phyloP scores from a whole-genome alignment of 1,140 invertebrate species.

The Aricia agestis region DNA sequence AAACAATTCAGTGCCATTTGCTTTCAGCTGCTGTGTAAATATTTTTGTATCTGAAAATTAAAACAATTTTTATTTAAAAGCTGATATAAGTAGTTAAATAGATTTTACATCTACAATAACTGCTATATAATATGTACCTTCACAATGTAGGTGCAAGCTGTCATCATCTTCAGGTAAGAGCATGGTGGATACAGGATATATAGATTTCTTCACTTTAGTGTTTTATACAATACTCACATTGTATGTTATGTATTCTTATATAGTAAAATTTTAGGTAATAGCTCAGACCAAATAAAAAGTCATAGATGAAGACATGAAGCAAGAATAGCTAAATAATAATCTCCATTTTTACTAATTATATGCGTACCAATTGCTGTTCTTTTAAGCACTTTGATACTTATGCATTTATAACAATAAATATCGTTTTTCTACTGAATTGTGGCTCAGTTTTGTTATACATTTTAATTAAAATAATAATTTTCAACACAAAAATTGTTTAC shows the following conservation, averaged over 20 bases:
- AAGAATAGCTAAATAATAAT: no score
- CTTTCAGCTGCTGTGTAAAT: not conserved
- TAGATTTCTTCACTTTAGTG: not conserved
- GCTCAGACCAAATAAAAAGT: no score
- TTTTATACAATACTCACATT: not conserved
- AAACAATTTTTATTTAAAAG: not conserved
- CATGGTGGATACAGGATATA: not conserved
- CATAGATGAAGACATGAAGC: no score
- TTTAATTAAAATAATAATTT: no score
- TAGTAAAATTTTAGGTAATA: no score
- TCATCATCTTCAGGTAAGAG: not conserved
- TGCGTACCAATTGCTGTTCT: no score
- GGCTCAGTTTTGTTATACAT: no score
- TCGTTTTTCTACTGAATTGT: no score
- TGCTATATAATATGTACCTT: not conserved
- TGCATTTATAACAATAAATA: no score
- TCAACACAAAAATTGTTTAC: no score
- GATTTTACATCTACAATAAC: not conserved
- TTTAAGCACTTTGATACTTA: no score
- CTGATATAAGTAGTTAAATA: not conserved
- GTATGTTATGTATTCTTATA: not conserved
- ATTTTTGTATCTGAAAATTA: slow-evolving; percentile 3
- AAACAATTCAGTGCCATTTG: not conserved
- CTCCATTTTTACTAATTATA: no score
- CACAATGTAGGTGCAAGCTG: not conserved